phyloP scores from a whole-genome alignment of 1,140 invertebrate species.

The Eciton burchellii region DNA sequence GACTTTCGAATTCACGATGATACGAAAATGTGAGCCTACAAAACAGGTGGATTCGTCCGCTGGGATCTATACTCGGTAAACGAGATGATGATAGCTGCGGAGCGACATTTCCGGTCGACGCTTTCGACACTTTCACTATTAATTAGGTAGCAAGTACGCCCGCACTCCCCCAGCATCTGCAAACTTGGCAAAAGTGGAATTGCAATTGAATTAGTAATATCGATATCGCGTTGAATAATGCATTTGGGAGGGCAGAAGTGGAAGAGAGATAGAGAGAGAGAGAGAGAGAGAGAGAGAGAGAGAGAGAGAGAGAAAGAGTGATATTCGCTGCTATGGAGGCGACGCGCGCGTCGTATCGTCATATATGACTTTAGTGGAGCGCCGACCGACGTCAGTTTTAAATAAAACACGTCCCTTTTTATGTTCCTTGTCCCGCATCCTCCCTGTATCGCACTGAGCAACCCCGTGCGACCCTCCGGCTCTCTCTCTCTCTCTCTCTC shows the following conservation, averaged over 20 bases:
- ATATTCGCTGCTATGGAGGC: conserved; percentile 64
- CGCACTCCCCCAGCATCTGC: conserved; percentile 21
- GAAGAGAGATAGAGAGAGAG: no score
- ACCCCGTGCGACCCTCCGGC: conserved; percentile 28
- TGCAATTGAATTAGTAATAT: conserved; percentile 71
- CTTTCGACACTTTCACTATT: conserved; percentile 64
- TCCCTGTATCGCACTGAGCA: conserved; percentile 4
- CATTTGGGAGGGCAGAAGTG: conserved; percentile 19
- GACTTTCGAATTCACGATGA: no score
- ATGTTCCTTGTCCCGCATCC: conserved; percentile 26
- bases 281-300: no score
- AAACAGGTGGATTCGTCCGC: no score
- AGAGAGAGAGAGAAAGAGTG: no score
- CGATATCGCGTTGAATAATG: conserved; percentile 72
- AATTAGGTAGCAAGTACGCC: conserved; percentile 67
- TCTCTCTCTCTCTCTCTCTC: background rate
- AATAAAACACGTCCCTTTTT: conserved; percentile 58
- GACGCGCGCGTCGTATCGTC: conserved; percentile 41
- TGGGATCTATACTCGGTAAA: no score
- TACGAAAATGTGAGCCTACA: no score
- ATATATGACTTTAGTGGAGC: conserved; percentile 41
- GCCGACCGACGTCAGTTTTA: conserved; percentile 52
- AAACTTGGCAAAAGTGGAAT: conserved; percentile 60
- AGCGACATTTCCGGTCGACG: conserved; percentile 39
- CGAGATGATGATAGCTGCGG: background rate